A percentile compares a stretch with the other conserved stretches of the same genome.
Evolutionary conservation across 2,797 vertebrate genomes (phyloP).

Genomic region (Rhabdomys pumilio): DNA sequence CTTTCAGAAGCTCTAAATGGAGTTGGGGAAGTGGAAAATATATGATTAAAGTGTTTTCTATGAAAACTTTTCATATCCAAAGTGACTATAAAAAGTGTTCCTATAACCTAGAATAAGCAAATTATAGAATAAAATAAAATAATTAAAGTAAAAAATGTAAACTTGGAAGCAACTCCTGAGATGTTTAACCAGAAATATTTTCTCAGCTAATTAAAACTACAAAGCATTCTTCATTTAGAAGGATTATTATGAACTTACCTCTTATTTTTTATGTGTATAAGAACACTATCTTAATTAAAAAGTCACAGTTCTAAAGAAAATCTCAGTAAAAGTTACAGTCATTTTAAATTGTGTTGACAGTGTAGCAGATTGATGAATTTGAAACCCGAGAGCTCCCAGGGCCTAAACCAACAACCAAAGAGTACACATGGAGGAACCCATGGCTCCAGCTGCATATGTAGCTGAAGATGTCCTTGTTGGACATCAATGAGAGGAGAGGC

Average conservation of each 20-base stretch:
- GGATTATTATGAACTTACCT: background rate
- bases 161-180: background rate
- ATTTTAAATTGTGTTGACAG: background rate
- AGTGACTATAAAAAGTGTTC: background rate
- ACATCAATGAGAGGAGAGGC: too few relatives aligned
- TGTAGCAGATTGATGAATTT: background rate
- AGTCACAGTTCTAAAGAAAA: background rate
- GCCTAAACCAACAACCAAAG: too few relatives aligned
- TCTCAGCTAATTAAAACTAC: background rate
- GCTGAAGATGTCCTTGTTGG: too few relatives aligned
- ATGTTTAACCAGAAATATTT: background rate
- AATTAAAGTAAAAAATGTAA: background rate
- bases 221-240: background rate
- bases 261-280: background rate
- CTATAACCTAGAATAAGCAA: background rate
- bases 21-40: background rate
- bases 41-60: background rate
- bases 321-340: background rate
- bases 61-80: background rate
- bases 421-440: too few relatives aligned
- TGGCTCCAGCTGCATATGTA: too few relatives aligned
- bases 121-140: background rate
- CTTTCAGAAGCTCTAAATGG: background rate
- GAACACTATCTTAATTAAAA: background rate
- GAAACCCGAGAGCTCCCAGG: background rate